phyloP scores from a whole-genome alignment of 2,888 invertebrate genomes.

The Rhaphigaster nebulosa region DNA sequence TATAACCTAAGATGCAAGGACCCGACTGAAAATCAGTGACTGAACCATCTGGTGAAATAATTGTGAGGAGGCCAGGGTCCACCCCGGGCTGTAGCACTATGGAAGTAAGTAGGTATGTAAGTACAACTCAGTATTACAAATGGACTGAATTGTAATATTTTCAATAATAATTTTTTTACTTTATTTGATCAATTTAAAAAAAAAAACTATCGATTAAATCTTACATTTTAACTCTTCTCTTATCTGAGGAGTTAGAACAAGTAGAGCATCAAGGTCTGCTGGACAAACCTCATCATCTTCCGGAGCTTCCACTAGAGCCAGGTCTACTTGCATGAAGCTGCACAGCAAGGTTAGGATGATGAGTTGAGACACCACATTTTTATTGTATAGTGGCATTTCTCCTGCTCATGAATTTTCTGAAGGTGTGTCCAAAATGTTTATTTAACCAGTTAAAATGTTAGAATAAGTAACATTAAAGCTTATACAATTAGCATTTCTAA shows the following conservation, averaged over 20 bases:
- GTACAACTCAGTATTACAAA: too few relatives aligned
- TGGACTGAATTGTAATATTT: too few relatives aligned
- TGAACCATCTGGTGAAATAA: too few relatives aligned
- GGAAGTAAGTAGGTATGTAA: too few relatives aligned
- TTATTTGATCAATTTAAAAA: neutral
- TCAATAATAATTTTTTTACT: too few relatives aligned
- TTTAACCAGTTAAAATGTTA: neutral
- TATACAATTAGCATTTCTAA: neutral
- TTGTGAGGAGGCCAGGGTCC: too few relatives aligned
- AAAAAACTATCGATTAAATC: neutral
- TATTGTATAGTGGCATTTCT: neutral
- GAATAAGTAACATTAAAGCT: neutral
- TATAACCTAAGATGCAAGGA: too few relatives aligned
- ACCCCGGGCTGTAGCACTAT: too few relatives aligned
- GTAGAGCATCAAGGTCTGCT: neutral
- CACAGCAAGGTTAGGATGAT: neutral
- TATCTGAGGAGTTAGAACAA: neutral
- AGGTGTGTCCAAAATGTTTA: neutral
- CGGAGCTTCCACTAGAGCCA: neutral
- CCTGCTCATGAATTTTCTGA: neutral
- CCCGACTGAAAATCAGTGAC: too few relatives aligned
- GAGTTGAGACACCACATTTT: neutral
- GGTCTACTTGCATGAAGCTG: neutral
- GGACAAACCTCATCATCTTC: neutral
- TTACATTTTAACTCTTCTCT: slow-evolving; percentile 3